Evolutionary conservation across 1,140 invertebrate species (phyloP).

Genomic region (Aphelenchoides fujianensis): DNA sequence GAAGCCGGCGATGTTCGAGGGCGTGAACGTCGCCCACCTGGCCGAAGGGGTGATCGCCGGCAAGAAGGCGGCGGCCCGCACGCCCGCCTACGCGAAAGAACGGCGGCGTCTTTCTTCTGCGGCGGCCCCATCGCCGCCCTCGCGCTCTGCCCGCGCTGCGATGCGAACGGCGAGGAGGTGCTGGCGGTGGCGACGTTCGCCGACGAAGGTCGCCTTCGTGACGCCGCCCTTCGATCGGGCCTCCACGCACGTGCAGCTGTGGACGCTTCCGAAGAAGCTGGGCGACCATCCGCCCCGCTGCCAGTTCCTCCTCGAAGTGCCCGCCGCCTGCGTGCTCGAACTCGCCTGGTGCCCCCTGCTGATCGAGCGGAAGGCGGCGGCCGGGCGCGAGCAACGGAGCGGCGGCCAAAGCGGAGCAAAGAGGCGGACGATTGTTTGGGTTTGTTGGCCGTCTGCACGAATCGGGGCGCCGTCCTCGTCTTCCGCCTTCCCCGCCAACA

Average conservation of each 20-base stretch:
- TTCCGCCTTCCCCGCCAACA: not conserved
- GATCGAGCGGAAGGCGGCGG: not conserved
- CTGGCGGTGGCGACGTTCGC: conserved; percentile 12
- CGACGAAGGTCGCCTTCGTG: not conserved
- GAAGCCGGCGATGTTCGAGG: not conserved
- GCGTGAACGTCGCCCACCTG: not conserved
- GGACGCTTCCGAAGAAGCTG: not conserved
- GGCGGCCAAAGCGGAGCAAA: not conserved
- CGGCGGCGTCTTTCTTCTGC: not conserved
- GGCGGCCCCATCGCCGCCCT: conserved; percentile 5
- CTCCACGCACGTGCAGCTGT: conserved; percentile 10
- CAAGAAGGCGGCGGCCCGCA: not conserved
- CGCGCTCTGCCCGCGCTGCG: not conserved
- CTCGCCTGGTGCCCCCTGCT: not conserved
- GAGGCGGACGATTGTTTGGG: not conserved
- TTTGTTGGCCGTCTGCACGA: conserved; percentile 6
- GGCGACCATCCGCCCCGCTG: not conserved
- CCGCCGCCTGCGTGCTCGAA: not conserved
- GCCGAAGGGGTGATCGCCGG: not conserved
- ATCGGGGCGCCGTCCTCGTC: not conserved
- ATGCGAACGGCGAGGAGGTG: conserved; percentile 7
- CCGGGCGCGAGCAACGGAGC: not conserved
- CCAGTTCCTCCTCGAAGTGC: conserved; percentile 13
- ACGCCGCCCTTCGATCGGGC: not conserved
- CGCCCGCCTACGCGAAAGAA: not conserved